Conservation (phyloP, 2,113 vertebrate species). For the Gopherus flavomarginatus region DNA sequence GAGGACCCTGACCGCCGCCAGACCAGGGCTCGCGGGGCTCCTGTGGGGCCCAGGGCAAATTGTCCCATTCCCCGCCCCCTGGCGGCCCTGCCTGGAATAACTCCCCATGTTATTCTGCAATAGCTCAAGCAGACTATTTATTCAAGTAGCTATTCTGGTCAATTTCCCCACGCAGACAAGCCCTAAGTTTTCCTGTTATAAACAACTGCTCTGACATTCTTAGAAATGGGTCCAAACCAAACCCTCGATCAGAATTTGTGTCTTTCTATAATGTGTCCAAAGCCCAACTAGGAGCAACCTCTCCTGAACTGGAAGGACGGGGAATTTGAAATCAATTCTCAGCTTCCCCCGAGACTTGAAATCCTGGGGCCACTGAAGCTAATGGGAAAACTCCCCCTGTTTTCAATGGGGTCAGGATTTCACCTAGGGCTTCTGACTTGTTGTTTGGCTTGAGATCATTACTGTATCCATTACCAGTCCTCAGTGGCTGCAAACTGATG, state of each 20-base stretch:
- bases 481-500: not conserved
- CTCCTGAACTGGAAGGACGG: not conserved
- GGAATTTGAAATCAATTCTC: not conserved
- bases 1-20: too few relatives aligned
- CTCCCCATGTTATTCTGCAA: not conserved
- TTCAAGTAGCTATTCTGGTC: not conserved
- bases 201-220: not conserved
- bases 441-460: not conserved
- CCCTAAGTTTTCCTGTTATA: not conserved
- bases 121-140: not conserved
- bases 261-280: not conserved
- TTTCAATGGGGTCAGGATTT: not conserved
- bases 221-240: not conserved
- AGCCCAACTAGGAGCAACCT: not conserved
- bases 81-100: not conserved
- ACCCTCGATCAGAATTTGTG: not conserved
- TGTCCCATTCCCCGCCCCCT: too few relatives aligned
- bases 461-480: not conserved
- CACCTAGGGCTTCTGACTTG: not conserved
- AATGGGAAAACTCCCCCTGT: not conserved
- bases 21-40: too few relatives aligned
- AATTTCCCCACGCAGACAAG: not conserved
- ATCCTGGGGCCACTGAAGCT: not conserved
- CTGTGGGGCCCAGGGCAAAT: too few relatives aligned
- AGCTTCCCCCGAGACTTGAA: not conserved